Percentiles rank a stretch among this genome's conserved stretches.
phyloP scores from a whole-genome alignment of 2,888 invertebrate genomes.

The Phania funesta region DNA sequence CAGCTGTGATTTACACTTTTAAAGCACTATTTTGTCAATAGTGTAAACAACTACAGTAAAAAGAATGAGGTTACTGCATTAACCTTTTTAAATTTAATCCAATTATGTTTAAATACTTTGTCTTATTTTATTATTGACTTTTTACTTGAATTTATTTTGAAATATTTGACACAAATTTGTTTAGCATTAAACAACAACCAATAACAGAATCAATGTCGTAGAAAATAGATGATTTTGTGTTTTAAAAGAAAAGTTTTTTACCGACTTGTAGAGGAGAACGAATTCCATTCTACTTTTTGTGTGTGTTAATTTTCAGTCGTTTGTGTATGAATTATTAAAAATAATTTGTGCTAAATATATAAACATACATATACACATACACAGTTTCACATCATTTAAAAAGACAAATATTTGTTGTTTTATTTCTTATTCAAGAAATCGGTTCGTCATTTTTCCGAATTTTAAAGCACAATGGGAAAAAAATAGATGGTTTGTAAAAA shows the following conservation, averaged over 20 bases:
- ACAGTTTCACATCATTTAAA: neutral
- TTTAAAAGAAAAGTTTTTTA: slow-evolving; percentile 18
- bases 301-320: no score
- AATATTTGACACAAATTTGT: slow-evolving; percentile 36
- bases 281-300: slow-evolving; percentile 16
- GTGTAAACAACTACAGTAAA: neutral
- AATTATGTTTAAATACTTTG: slow-evolving; percentile 50
- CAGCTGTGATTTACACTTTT: slow-evolving; percentile 6
- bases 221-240: slow-evolving; percentile 30
- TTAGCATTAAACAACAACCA: slow-evolving; percentile 64
- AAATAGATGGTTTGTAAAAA: no score
- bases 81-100: slow-evolving; percentile 29
- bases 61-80: slow-evolving; percentile 4
- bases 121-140: neutral
- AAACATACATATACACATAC: slow-evolving; percentile 14
- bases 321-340: slow-evolving; percentile 64
- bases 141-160: neutral
- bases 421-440: no score
- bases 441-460: no score
- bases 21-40: slow-evolving; percentile 11
- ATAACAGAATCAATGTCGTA: slow-evolving; percentile 78
- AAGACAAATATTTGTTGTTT: no score
- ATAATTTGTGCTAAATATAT: slow-evolving; percentile 63
- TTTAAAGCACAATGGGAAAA: no score
- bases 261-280: neutral